Evolutionary conservation across 2,888 invertebrate genomes (phyloP).

Genomic region (Galerucella nymphaeae): DNA sequence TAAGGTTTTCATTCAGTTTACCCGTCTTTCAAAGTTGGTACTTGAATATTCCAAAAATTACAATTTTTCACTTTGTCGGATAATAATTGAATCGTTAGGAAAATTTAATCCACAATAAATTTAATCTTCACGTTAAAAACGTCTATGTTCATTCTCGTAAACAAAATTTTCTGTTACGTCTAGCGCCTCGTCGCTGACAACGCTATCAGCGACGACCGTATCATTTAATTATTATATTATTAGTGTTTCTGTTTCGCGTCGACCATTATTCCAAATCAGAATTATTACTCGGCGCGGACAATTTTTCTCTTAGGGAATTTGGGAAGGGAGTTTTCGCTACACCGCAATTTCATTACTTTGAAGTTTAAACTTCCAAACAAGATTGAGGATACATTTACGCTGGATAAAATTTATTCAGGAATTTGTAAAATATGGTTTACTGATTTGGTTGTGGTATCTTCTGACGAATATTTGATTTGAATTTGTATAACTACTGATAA

Average conservation of each 20-base stretch:
- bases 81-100: neutral
- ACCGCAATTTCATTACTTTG: neutral
- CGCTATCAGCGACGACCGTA: conserved; percentile 4
- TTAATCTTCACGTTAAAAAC: neutral
- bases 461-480: no score
- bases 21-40: no score
- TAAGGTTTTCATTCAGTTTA: no score
- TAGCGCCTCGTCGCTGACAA: neutral
- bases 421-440: neutral
- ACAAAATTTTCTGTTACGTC: neutral
- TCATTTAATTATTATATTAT: conserved; percentile 10
- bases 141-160: conserved; percentile 4
- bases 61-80: no score
- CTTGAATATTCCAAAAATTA: no score
- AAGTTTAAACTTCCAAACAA: conserved; percentile 1
- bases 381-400: neutral
- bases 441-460: neutral
- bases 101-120: neutral
- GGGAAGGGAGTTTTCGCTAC: neutral
- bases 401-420: neutral
- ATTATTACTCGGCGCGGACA: neutral
- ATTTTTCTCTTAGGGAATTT: neutral
- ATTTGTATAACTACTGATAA: no score
- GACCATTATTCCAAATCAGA: conserved; percentile 10
- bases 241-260: conserved; percentile 8